Evolutionary conservation across 1,140 invertebrate genomes (phyloP).

Genomic region (Paracyclopina nana): DNA sequence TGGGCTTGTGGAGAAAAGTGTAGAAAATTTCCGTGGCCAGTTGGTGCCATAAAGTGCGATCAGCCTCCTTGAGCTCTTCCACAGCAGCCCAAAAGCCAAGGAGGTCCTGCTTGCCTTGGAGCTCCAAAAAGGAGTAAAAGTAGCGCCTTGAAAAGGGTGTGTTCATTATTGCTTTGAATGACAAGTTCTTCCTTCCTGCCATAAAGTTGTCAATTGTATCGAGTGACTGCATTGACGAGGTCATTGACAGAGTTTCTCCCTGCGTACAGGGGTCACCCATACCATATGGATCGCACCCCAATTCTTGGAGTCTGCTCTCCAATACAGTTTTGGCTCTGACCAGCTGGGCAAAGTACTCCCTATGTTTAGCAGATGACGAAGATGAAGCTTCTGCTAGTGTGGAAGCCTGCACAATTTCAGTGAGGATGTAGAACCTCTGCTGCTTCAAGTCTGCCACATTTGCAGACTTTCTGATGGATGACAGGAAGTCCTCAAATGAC

Average conservation of each 20-base stretch:
- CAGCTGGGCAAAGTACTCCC: too few species aligned
- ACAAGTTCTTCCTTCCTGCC: constrained; percentile 30
- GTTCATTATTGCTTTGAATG: constrained; percentile 30
- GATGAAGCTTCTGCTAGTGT: constrained; percentile 33
- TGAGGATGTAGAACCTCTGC: constrained; percentile 60
- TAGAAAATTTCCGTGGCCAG: constrained; percentile 75
- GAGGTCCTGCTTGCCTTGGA: constrained; percentile 51
- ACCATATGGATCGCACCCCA: too few species aligned
- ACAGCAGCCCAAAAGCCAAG: constrained; percentile 70
- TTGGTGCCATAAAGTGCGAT: constrained; percentile 54
- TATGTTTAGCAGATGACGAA: background rate
- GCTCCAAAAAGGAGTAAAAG: constrained; percentile 56
- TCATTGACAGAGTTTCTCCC: too few species aligned
- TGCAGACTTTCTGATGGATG: constrained; percentile 54
- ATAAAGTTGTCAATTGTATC: constrained; percentile 51
- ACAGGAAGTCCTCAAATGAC: constrained; percentile 69
- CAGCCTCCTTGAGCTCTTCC: constrained; percentile 52
- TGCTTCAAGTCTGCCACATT: constrained; percentile 62
- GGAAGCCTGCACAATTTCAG: constrained; percentile 79
- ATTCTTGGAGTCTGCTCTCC: too few species aligned
- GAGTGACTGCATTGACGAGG: constrained; percentile 52
- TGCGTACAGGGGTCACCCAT: constrained; percentile 38
- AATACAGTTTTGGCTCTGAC: background rate
- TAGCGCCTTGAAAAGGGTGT: constrained; percentile 33
- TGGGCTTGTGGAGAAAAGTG: constrained; percentile 36